Conservation (phyloP, 2,797 vertebrate species). For the Periparus ater region DNA sequence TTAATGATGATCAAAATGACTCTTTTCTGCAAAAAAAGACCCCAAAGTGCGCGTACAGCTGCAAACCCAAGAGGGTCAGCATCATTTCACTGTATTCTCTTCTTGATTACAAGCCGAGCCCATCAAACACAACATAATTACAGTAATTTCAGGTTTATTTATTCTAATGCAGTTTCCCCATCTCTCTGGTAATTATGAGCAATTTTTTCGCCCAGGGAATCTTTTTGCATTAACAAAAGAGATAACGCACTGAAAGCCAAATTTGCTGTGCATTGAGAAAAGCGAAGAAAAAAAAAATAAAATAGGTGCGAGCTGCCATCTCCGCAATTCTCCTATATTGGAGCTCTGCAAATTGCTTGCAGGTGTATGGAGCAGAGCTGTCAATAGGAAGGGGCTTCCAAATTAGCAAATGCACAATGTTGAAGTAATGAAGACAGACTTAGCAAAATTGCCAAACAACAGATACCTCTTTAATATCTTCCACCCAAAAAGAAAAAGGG, state of each 20-base stretch:
- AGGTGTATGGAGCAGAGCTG: conserved; percentile 95
- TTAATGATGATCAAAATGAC: conserved; percentile 87
- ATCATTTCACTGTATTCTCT: conserved; percentile 99
- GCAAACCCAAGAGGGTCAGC: conserved; percentile 99
- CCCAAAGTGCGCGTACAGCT: conserved; percentile 91
- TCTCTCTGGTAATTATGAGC: conserved; percentile 99
- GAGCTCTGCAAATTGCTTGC: conserved; percentile 99
- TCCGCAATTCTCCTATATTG: conserved; percentile 88
- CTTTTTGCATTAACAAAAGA: conserved; percentile 99
- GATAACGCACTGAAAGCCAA: conserved; percentile 97
- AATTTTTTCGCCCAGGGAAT: conserved; percentile 98
- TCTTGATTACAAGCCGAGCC: conserved; percentile 99
- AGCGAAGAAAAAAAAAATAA: conserved; percentile 83
- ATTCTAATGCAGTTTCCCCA: conserved; percentile 99
- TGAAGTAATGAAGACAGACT: conserved; percentile 91
- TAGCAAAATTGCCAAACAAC: conserved; percentile 87
- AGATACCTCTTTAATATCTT: conserved; percentile 82
- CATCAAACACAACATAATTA: conserved; percentile 99
- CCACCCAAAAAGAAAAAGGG: conserved; percentile 43
- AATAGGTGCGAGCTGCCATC: conserved; percentile 91
- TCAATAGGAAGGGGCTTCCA: conserved; percentile 90
- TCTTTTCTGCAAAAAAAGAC: conserved; percentile 84
- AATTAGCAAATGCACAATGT: conserved; percentile 95
- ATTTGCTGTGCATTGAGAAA: conserved; percentile 91
- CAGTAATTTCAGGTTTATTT: conserved; percentile 99